These are phyloP conservation scores for Dasyurus viverrinus DNA, from an alignment of 2,113 vertebrate genomes.

Conservation along the genomic window DNA sequence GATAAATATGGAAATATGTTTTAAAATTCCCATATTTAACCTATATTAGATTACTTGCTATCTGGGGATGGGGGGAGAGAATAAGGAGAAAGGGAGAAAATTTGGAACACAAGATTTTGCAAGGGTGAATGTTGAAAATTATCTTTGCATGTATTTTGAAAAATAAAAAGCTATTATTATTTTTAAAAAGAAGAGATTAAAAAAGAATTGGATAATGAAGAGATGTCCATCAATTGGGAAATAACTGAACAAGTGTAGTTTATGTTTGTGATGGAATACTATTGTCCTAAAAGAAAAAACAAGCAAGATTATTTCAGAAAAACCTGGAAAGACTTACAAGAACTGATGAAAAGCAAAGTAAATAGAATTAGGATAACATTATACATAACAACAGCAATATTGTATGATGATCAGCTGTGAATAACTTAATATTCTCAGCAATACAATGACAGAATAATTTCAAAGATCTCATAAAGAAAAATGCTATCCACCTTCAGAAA, in stretches of 20 bases:
- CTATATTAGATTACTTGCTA: too few relatives aligned
- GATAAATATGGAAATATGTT: too few relatives aligned
- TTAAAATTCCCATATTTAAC: too few relatives aligned
- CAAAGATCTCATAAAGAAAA: neutral
- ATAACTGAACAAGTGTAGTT: neutral
- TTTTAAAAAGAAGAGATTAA: too few relatives aligned
- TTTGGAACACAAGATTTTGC: too few relatives aligned
- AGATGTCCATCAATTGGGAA: neutral
- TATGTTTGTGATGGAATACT: neutral
- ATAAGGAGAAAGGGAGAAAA: too few relatives aligned
- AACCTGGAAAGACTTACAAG: neutral
- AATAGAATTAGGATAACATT: neutral
- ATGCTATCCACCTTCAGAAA: neutral
- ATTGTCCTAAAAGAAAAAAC: neutral
- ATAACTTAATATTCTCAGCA: neutral
- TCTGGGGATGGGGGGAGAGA: too few relatives aligned
- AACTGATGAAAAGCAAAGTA: neutral
- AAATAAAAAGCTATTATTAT: too few relatives aligned
- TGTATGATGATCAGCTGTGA: too few relatives aligned
- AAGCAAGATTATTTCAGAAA: neutral
- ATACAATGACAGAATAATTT: neutral
- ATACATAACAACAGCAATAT: neutral
- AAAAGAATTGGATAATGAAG: neutral
- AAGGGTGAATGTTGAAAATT: too few relatives aligned
- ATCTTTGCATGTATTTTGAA: too few relatives aligned